Evolutionary conservation across 2,888 invertebrate species (phyloP).

Genomic region (Metellina segmentata): DNA sequence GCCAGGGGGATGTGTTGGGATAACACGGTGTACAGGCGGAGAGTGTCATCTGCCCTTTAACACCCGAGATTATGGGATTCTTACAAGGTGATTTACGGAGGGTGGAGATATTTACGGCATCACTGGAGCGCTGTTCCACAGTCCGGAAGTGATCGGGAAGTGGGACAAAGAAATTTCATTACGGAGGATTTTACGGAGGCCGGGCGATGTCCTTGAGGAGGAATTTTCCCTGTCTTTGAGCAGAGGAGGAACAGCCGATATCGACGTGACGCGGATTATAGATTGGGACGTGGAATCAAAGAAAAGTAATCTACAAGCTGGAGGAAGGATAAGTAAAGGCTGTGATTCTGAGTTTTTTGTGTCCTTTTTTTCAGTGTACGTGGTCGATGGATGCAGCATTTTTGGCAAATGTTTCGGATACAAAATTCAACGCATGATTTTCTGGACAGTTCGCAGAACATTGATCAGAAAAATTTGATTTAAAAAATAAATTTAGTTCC

Average conservation of each 20-base stretch:
- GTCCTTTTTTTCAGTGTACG: too few species aligned
- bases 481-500: too few species aligned
- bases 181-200: background rate
- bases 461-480: too few species aligned
- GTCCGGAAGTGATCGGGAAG: background rate
- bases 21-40: constrained; percentile 12
- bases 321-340: too few species aligned
- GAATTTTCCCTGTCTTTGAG: background rate
- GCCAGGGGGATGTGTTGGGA: constrained; percentile 1
- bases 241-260: background rate
- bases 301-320: too few species aligned
- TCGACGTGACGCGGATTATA: background rate
- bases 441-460: too few species aligned
- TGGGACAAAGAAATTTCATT: constrained; percentile 28
- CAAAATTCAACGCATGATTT: too few species aligned
- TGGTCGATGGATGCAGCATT: too few species aligned
- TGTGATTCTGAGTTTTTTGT: too few species aligned
- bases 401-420: too few species aligned
- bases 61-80: constrained; percentile 46
- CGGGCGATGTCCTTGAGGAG: background rate
- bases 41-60: constrained; percentile 6
- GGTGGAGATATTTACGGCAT: constrained; percentile 22
- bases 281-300: too few species aligned
- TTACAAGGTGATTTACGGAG: constrained; percentile 41
- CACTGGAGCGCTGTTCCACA: background rate